Evolutionary conservation across 2,113 vertebrate species (phyloP).

Genomic region (Desmodus rotundus): DNA sequence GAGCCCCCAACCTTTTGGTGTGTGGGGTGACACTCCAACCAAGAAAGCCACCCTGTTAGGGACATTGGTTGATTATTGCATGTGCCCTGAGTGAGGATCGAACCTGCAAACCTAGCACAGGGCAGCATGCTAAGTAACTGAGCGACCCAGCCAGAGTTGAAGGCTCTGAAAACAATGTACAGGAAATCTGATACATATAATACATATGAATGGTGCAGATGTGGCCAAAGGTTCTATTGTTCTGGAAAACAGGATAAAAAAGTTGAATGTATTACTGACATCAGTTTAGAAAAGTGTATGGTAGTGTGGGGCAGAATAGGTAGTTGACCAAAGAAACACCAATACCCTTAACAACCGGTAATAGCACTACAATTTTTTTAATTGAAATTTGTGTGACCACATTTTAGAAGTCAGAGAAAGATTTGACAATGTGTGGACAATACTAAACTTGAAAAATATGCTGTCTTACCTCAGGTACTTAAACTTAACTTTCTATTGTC

Average conservation of each 20-base stretch:
- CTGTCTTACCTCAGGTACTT: background rate
- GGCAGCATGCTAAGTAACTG: no score
- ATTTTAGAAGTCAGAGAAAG: background rate
- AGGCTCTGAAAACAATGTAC: slow-evolving; percentile 4
- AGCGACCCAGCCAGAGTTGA: background rate
- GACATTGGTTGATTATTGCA: no score
- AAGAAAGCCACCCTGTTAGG: no score
- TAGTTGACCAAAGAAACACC: background rate
- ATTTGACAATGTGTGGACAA: background rate
- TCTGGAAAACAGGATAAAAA: background rate
- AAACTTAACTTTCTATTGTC: background rate
- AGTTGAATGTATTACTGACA: background rate
- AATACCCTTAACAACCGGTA: background rate
- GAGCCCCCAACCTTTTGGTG: no score
- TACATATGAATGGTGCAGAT: background rate
- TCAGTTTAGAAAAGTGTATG: background rate
- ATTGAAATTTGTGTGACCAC: background rate
- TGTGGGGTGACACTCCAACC: no score
- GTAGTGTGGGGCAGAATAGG: background rate
- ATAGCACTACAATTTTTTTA: slow-evolving; percentile 6
- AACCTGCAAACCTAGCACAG: no score
- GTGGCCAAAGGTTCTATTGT: background rate
- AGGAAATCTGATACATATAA: background rate
- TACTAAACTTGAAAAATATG: background rate
- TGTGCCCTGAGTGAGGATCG: no score